phyloP scores from a whole-genome alignment of 2,797 vertebrate genomes.

The Tragopan temminckii region DNA sequence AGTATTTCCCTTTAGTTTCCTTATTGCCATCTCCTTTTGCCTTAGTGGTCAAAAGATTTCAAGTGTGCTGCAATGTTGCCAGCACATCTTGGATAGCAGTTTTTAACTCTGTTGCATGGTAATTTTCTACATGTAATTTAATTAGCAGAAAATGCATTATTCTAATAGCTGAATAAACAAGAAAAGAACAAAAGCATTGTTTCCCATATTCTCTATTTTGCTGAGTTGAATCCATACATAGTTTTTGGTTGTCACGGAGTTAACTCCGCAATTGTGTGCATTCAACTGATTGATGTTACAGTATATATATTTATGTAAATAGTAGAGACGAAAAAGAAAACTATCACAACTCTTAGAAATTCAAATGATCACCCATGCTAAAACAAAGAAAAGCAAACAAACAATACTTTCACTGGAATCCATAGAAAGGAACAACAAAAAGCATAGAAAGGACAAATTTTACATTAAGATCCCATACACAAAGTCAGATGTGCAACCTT shows the following conservation, averaged over 20 bases:
- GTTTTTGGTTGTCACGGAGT: too few relatives aligned
- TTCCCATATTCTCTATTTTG: background rate
- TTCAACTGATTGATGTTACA: background rate
- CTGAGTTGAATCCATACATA: background rate
- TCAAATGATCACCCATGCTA: background rate
- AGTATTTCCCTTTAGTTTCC: background rate
- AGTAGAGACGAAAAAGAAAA: accelerated
- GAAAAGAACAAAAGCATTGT: background rate
- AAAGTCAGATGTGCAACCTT: background rate
- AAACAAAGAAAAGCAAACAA: background rate
- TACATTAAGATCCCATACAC: background rate
- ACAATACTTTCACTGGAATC: background rate
- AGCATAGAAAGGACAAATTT: background rate
- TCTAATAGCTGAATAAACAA: slow-evolving; percentile 35
- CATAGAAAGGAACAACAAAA: background rate
- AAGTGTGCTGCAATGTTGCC: background rate
- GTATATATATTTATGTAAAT: background rate
- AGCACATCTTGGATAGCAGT: background rate
- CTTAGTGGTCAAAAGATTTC: background rate
- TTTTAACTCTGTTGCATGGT: slow-evolving; percentile 59
- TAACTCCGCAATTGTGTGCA: accelerated
- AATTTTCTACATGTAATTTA: slow-evolving; percentile 69
- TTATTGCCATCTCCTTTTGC: background rate
- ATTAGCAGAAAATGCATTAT: slow-evolving; percentile 56
- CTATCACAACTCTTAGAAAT: background rate